phyloP scores from a whole-genome alignment of 2,888 invertebrate species.

The Philereme transversata region DNA sequence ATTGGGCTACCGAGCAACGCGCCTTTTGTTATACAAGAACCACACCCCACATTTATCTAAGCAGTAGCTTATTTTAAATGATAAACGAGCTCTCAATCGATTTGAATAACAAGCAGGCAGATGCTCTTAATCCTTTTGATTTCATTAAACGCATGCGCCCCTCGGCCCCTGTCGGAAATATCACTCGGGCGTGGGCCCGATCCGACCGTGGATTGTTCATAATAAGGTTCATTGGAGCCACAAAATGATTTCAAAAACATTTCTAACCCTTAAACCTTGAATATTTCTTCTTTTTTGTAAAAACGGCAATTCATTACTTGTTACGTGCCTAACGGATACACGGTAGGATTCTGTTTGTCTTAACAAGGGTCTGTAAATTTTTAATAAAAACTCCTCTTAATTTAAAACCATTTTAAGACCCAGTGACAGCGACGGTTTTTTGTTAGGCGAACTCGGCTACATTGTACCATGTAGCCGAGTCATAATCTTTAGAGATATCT shows the following conservation, averaged over 20 bases:
- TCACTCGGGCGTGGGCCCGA: conserved; percentile 75
- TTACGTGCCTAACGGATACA: conserved; percentile 62
- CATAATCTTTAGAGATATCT: conserved; percentile 54
- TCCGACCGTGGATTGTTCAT: conserved; percentile 65
- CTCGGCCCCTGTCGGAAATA: conserved; percentile 81
- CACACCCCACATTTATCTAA: conserved; percentile 81
- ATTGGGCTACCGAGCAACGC: conserved; percentile 73
- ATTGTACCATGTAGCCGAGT: conserved; percentile 53
- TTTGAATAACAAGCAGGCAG: conserved; percentile 84
- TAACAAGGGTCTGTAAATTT: conserved; percentile 34
- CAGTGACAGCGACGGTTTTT: conserved; percentile 47
- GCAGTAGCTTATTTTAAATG: conserved; percentile 83
- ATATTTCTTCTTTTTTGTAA: conserved; percentile 44
- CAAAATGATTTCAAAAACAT: conserved; percentile 38
- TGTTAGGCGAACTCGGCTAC: conserved; percentile 42
- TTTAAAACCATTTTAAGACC: conserved; percentile 40
- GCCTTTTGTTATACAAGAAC: conserved; percentile 76
- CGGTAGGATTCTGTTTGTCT: conserved; percentile 56
- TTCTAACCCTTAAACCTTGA: conserved; percentile 43
- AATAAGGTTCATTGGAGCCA: conserved; percentile 60
- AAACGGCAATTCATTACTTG: conserved; percentile 53
- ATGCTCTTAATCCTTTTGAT: conserved; percentile 84
- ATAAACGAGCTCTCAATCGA: conserved; percentile 83
- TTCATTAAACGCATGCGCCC: conserved; percentile 83
- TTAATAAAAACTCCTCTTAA: conserved; percentile 31